A percentile compares a stretch with the other conserved stretches of the same genome.
phyloP scores from a whole-genome alignment of 1,140 invertebrate genomes.

The Bombus waltoni region DNA sequence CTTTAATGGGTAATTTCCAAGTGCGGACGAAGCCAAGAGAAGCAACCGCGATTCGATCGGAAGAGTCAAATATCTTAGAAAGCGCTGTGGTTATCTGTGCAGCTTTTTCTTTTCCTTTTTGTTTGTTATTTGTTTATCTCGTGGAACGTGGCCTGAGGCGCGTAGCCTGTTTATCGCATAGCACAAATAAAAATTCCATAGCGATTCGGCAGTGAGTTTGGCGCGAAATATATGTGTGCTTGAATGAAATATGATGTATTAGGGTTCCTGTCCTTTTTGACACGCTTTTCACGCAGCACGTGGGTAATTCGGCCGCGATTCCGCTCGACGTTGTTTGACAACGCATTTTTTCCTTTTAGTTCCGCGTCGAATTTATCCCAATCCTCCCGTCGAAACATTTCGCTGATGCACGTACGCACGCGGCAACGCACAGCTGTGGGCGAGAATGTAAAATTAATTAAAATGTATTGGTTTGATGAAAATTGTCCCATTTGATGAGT shows the following conservation, averaged over 20 bases:
- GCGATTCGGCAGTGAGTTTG: background rate
- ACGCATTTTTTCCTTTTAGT: background rate
- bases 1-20: background rate
- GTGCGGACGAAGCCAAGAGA: background rate
- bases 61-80: background rate
- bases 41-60: background rate
- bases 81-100: background rate
- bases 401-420: no score
- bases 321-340: background rate
- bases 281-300: background rate
- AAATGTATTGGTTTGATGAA: background rate
- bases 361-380: background rate
- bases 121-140: constrained; percentile 18
- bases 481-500: background rate
- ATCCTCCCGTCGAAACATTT: background rate
- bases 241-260: constrained; percentile 20
- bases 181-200: background rate
- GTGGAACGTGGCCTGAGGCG: background rate
- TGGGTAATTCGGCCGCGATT: background rate
- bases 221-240: background rate
- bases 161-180: constrained; percentile 7
- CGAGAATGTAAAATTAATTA: background rate
- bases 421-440: background rate
- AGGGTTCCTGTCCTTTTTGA: background rate
- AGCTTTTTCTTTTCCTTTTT: background rate